These are phyloP conservation scores for Cygnus olor DNA, from an alignment of 2,797 vertebrate genomes.

Conservation along the genomic window DNA sequence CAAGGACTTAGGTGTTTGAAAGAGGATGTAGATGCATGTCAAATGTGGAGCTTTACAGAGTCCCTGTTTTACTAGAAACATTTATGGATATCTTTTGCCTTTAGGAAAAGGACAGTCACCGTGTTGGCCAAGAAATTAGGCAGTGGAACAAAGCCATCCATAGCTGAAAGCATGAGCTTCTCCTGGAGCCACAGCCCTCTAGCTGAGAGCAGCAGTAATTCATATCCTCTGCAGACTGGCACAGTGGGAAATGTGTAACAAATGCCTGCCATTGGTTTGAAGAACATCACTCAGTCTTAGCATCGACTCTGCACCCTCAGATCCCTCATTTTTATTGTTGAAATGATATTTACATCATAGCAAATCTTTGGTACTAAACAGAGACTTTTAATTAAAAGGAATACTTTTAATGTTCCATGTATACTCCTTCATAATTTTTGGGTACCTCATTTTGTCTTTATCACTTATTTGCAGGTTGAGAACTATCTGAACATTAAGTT, in stretches of 20 bases:
- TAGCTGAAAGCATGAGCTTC: background rate
- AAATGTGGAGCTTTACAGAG: background rate
- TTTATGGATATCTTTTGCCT: background rate
- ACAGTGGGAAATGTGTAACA: background rate
- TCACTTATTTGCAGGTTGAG: background rate
- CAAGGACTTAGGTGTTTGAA: background rate
- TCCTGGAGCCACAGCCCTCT: background rate
- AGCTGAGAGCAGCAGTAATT: background rate
- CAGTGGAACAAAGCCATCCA: background rate
- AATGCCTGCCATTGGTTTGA: background rate
- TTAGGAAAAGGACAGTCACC: background rate
- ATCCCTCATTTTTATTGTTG: background rate
- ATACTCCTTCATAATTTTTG: background rate
- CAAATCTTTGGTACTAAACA: background rate
- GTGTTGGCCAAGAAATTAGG: background rate
- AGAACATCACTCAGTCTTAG: background rate
- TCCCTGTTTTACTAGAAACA: background rate
- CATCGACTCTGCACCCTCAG: background rate
- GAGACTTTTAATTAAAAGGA: background rate
- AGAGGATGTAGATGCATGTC: background rate
- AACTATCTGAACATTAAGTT: background rate
- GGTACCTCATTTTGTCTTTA: background rate
- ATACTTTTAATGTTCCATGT: background rate
- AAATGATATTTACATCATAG: background rate
- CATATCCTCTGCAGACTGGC: background rate